Conservation (phyloP, 2,113 vertebrate genomes). For the Eudyptes chrysolophus region DNA sequence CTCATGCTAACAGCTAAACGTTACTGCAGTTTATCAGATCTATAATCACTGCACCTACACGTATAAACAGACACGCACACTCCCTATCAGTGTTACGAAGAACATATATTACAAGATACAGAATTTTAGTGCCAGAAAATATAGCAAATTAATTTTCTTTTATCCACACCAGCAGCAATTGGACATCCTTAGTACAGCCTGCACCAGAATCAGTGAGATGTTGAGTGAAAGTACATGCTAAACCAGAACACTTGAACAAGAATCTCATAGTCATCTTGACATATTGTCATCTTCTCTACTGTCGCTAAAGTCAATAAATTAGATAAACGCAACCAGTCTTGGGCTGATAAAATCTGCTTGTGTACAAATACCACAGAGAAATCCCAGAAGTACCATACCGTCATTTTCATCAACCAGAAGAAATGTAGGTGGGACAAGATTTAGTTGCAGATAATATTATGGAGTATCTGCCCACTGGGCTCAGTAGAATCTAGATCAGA, state of each 20-base stretch:
- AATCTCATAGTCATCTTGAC: fast-evolving
- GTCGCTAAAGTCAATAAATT: fast-evolving
- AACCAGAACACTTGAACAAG: neutral
- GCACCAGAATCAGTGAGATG: neutral
- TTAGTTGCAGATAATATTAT: neutral
- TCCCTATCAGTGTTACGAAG: neutral
- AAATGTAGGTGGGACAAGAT: neutral
- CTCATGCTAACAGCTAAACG: neutral
- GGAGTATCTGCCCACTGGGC: neutral
- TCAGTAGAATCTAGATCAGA: neutral
- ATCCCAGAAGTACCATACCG: neutral
- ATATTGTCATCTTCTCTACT: neutral
- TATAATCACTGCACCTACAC: neutral
- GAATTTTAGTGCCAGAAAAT: neutral
- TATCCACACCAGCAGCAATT: neutral
- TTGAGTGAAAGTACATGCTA: neutral
- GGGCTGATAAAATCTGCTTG: neutral
- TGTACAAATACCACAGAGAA: neutral
- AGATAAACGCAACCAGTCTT: neutral
- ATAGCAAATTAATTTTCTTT: fast-evolving
- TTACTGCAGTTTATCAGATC: neutral
- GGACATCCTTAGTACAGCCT: neutral
- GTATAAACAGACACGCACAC: neutral
- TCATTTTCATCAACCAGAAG: neutral
- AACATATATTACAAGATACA: fast-evolving